A percentile compares a stretch with the other conserved stretches of the same genome.
Evolutionary conservation across 2,888 invertebrate genomes (phyloP).

Genomic region (Cerceris ruficornis): DNA sequence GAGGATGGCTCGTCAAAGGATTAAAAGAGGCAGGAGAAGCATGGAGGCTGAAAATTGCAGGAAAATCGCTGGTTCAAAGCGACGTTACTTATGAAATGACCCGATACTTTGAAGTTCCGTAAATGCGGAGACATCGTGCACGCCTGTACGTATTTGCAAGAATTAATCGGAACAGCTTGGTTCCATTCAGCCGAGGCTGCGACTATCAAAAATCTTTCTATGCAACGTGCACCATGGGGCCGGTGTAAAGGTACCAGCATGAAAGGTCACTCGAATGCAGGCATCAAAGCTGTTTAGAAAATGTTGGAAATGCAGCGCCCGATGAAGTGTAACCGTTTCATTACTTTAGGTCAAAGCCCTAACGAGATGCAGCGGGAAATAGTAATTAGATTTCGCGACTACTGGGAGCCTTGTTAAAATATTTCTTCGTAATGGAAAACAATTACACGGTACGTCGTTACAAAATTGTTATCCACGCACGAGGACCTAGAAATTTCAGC

Average conservation of each 20-base stretch:
- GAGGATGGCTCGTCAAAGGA: no score
- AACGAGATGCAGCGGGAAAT: conserved; percentile 13
- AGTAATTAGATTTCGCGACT: conserved; percentile 10
- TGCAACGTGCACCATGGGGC: not conserved
- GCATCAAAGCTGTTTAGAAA: conserved; percentile 27
- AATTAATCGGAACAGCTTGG: conserved; percentile 17
- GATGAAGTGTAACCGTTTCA: conserved; percentile 10
- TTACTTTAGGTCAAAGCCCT: conserved; percentile 11
- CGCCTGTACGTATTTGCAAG: not conserved
- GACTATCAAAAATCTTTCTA: conserved; percentile 41
- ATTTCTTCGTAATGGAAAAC: not conserved
- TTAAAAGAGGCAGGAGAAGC: no score
- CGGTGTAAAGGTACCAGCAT: not conserved
- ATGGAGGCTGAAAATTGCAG: no score
- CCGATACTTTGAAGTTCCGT: no score
- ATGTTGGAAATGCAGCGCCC: not conserved
- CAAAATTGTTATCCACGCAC: no score
- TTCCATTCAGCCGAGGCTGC: conserved; percentile 17
- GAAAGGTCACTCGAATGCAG: conserved; percentile 18
- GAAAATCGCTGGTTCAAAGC: no score
- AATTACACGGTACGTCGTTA: not conserved
- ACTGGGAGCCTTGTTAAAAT: not conserved
- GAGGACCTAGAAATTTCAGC: no score
- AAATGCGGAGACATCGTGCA: no score
- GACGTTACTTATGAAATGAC: no score